Base-by-base conservation (phyloP, 1,140 invertebrate genomes). In the Drosophila truncata region DNA sequence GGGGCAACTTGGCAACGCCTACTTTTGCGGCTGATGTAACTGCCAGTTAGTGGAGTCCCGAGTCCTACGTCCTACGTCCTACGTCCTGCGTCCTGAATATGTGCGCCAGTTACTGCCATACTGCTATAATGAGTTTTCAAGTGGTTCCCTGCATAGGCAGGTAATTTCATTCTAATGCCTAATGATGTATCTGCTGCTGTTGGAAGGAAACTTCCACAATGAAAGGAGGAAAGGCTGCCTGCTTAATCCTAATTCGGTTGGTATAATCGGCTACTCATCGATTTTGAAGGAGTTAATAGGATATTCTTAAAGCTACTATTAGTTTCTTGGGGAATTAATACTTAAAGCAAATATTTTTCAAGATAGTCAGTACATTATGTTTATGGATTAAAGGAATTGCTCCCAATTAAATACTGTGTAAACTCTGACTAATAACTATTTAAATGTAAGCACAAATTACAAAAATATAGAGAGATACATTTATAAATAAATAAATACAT, bases 161-260 rank as follows among this genome's bases (percentile, higher is more conserved):
- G 84, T 90, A 90, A 90, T 88, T 84, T 88, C 75, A 66, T 65
- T 82, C 87, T 90, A 90, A 88, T 90, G 65, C 80, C 85, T 90
- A 88, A 88, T 88, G 84, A 88, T 88, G 85, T 88, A 84, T 88
- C 69, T 81, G 73, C 50, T 33, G 49, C 49, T 20, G 18, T 46
- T 69, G 42, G 29, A 23, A 47, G 52, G 70, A 58, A 78, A 54
- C 58, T 57, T 62, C 59, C 41, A 71, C 77, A 55, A 70, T 57
- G 39, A 60, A 62, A 66, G 47, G 44, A 23, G 54, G 37, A 37
- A 39, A 42, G 29, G 14, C 42, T 55, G 25, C 11, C 16, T 14
- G 18, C 39, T 50, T 54, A 29, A 29, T 27, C 52, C 52, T 25
- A 76, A 76, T 52, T 58, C 23, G 54, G 55, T 72, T 72, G 44